These are phyloP conservation scores for Trichonephila inaurata DNA, from an alignment of 1,140 invertebrate genomes.

Conservation along the genomic window DNA sequence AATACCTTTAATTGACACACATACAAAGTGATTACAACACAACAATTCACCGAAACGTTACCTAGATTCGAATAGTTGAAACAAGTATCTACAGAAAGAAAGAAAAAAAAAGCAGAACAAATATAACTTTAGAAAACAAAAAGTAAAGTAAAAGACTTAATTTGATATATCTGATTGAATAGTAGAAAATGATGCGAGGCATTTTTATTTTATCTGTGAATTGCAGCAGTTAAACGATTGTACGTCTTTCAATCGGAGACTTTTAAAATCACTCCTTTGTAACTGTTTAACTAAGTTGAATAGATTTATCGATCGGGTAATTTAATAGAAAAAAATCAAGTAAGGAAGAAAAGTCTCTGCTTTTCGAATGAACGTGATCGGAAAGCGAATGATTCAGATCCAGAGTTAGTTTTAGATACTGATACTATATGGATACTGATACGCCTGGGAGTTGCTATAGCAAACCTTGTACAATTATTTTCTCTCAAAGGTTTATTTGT, in stretches of 20 bases:
- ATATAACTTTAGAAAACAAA: not conserved
- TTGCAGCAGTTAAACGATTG: not conserved
- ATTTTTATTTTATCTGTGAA: conserved; percentile 7
- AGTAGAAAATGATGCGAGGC: conserved; percentile 30
- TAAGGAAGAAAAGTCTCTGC: conserved; percentile 29
- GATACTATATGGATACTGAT: conserved; percentile 29
- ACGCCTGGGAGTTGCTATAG: not conserved
- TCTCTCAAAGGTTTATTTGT: not conserved
- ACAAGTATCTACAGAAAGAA: not conserved
- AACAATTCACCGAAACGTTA: no score
- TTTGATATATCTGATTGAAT: conserved; percentile 52
- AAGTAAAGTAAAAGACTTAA: conserved; percentile 18
- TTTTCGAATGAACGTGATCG: conserved; percentile 33
- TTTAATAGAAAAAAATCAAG: conserved; percentile 54
- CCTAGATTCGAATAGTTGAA: not conserved
- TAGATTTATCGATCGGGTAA: conserved; percentile 46
- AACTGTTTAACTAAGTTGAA: conserved; percentile 54
- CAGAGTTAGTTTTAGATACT: not conserved
- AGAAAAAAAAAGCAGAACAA: not conserved
- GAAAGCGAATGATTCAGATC: conserved; percentile 37
- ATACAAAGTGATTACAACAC: no score
- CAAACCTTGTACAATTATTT: conserved; percentile 35
- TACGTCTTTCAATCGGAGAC: conserved; percentile 37
- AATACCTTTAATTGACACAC: no score
- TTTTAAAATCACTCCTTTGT: conserved; percentile 49